Evolutionary conservation across 2,797 vertebrate species (phyloP).

Genomic region (Enteromius thamalakanensis): DNA sequence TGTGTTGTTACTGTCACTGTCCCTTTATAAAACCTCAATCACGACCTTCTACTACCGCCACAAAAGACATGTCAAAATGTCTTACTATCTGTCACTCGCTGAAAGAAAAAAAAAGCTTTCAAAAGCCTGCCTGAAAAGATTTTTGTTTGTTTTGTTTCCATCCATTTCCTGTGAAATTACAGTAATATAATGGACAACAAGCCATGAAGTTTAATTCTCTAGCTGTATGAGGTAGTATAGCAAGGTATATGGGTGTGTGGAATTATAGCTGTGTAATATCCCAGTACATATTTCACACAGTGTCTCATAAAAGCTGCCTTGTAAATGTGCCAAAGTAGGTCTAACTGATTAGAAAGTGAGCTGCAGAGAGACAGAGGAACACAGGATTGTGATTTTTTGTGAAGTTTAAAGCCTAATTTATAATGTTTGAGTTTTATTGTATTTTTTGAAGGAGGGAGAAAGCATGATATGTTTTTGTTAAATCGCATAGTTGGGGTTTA

Average conservation of each 20-base stretch:
- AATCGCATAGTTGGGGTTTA: background rate
- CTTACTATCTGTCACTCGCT: constrained; percentile 36
- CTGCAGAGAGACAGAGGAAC: background rate
- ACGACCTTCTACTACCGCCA: constrained; percentile 40
- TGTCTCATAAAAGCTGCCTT: constrained; percentile 12
- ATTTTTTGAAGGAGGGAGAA: background rate
- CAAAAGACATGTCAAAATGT: constrained; percentile 54
- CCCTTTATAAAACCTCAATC: constrained; percentile 37
- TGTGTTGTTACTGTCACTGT: constrained; percentile 25
- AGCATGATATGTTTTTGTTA: background rate
- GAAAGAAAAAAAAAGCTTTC: background rate
- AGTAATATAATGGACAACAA: background rate
- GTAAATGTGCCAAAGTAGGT: background rate
- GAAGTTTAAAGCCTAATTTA: background rate
- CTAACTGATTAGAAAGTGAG: constrained; percentile 16
- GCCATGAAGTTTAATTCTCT: background rate
- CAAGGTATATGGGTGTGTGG: background rate
- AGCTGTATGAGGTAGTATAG: background rate
- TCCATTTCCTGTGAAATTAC: background rate
- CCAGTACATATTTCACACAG: background rate
- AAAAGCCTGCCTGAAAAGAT: background rate
- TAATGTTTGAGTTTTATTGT: background rate
- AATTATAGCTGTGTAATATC: background rate
- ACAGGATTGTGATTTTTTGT: background rate
- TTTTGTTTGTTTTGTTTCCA: background rate